Conservation (phyloP, 2,113 vertebrate species). For the Anhinga anhinga region DNA sequence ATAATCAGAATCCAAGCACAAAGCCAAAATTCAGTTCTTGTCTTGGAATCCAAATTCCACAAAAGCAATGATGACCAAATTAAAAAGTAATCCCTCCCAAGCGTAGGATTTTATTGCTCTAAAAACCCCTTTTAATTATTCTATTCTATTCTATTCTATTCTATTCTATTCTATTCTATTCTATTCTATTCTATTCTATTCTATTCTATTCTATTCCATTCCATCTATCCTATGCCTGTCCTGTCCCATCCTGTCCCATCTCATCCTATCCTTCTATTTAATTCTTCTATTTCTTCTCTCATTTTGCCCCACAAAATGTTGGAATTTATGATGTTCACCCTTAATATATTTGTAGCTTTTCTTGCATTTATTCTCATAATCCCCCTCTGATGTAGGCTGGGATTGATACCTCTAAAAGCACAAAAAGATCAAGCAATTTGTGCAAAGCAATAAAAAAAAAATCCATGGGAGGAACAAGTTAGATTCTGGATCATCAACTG, state of each 20-base stretch:
- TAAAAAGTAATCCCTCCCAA: background rate
- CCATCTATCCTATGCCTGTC: background rate
- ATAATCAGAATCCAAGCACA: background rate
- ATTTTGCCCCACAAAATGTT: background rate
- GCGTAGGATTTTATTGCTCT: background rate
- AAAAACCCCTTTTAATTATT: background rate
- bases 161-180: no score
- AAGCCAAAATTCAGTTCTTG: rapidly evolving
- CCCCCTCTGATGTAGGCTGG: background rate
- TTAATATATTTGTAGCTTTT: background rate
- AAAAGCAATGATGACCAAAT: background rate
- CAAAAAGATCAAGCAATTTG: rapidly evolving
- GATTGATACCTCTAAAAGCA: background rate
- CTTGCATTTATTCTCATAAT: background rate
- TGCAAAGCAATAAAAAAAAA: background rate
- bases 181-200: background rate
- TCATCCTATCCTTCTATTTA: background rate
- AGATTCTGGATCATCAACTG: background rate
- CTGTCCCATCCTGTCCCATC: background rate
- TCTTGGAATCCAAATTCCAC: background rate
- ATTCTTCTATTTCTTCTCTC: background rate
- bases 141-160: background rate
- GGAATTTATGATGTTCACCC: background rate
- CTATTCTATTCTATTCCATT: no score
- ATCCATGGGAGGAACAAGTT: background rate